Base-by-base conservation (phyloP, 2,113 vertebrate species). In the Etia nguti region DNA sequence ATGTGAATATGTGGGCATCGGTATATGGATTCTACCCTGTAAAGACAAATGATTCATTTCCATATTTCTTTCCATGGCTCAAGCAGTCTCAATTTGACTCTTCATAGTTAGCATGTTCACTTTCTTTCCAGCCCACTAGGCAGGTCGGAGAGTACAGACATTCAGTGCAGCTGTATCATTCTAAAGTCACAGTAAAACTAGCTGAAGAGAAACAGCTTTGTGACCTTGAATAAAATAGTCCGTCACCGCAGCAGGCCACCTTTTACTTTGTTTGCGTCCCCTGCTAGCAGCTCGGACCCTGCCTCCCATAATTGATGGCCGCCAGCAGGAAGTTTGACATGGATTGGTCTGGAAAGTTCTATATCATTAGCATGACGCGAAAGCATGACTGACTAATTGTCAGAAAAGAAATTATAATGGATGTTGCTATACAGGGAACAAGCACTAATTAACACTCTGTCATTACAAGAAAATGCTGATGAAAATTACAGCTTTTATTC, bases 361-460 rank as follows among this genome's bases (percentile, higher is more conserved):
- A 68, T 90, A 84, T 90, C 85, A 92, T 92, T 92, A 89, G 88
- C 59, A 15, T 85, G 26, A 52, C 7, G 10, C 12, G 46, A 79
- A 87, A 91, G 90, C 80, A 48, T 88, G 89, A 90, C 81, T 88
- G 92, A 92, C 90, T 92, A 89, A 93, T 86, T 92, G 82, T 90
- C 80, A 93, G 90, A 91, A 88, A 80, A 85, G 3, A 89, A 91
- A 90, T 91, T 85, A 90, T 80, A 89, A 86, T 60, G 50, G 86
- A 81, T 86, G 88, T 89, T 43, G 87, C 89, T 50, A 46, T 81
- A 87, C 46, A 81, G 87, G 70, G 90, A 93, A 86, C 89, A 83
- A 84, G 85, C 59, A 8, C 88, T 88, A 94, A 95, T 95, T 92
- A 93, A 90, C 83, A 77, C 80, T 90, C 70, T 60, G 86, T 90